Percentiles rank a stretch among this genome's conserved stretches.
phyloP scores from a whole-genome alignment of 2,888 invertebrate species.

The Callyntrura guangdongensis region DNA sequence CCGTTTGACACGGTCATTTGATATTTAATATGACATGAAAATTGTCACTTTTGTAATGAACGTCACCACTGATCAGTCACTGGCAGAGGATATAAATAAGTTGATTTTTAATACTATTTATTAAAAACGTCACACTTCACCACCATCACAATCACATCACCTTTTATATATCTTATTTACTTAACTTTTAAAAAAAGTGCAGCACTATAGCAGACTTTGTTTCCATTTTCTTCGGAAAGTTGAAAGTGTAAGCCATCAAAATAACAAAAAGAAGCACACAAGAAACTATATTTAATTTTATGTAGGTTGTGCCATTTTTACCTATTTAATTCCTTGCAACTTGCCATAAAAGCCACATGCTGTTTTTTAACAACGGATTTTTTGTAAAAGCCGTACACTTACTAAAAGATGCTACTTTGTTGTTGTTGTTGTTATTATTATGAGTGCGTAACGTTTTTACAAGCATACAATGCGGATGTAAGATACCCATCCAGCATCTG shows the following conservation, averaged over 20 bases:
- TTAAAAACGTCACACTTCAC: background rate
- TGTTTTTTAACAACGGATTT: constrained; percentile 6
- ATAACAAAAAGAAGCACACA: constrained; percentile 47
- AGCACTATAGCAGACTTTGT: constrained; percentile 32
- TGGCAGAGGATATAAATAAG: constrained; percentile 2
- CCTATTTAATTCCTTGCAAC: background rate
- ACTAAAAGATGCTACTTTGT: constrained; percentile 26
- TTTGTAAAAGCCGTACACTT: background rate
- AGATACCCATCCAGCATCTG: constrained; percentile 75
- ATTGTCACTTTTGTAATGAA: background rate
- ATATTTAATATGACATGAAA: constrained; percentile 17
- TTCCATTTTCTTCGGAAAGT: constrained; percentile 43
- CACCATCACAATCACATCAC: constrained; percentile 28
- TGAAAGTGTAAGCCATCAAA: constrained; percentile 43
- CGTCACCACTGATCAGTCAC: constrained; percentile 3
- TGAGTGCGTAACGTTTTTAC: constrained; percentile 20
- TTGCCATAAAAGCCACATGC: background rate
- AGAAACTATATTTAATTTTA: constrained; percentile 8
- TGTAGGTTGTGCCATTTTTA: background rate
- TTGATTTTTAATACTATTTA: background rate
- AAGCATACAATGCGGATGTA: constrained; percentile 71
- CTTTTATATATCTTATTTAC: background rate
- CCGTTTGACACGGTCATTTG: background rate
- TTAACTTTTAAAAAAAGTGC: constrained; percentile 13
- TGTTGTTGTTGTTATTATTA: constrained; percentile 35